These are phyloP conservation scores for Watersipora subatra DNA, from an alignment of 1,140 invertebrate genomes.

Conservation along the genomic window DNA sequence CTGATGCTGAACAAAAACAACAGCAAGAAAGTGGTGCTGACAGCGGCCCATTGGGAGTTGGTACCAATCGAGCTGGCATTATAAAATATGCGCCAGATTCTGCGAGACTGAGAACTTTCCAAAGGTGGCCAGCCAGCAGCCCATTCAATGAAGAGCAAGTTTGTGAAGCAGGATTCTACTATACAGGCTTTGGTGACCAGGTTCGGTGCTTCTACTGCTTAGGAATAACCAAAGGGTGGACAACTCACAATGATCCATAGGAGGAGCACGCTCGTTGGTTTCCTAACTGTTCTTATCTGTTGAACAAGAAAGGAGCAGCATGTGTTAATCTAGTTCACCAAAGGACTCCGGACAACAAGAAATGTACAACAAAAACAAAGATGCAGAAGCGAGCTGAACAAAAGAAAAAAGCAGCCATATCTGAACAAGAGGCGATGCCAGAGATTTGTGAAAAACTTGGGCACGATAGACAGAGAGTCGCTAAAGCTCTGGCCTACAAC, in stretches of 20 bases:
- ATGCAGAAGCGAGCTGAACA: neutral
- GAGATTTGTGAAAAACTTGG: neutral
- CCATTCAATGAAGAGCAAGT: neutral
- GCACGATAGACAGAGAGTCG: neutral
- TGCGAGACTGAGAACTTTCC: conserved; percentile 55
- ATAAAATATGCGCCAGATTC: conserved; percentile 44
- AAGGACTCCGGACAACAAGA: neutral
- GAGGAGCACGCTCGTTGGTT: conserved; percentile 75
- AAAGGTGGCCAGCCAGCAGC: conserved; percentile 31
- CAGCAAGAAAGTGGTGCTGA: neutral
- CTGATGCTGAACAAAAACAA: neutral
- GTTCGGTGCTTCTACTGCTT: conserved; percentile 74
- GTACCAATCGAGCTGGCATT: conserved; percentile 17
- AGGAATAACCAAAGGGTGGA: conserved; percentile 73
- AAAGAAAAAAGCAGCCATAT: neutral
- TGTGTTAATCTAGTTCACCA: conserved; percentile 48
- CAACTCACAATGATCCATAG: conserved; percentile 69
- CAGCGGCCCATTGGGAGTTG: conserved; percentile 21
- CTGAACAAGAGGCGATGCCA: neutral
- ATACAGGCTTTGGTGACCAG: conserved; percentile 55
- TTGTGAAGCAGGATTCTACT: conserved; percentile 6
- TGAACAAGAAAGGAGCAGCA: conserved; percentile 57
- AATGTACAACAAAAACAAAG: neutral
- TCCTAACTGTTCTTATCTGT: conserved; percentile 58
- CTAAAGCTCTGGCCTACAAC: neutral